Conservation (phyloP, 2,888 invertebrate species). For the Amorpha juglandis region DNA sequence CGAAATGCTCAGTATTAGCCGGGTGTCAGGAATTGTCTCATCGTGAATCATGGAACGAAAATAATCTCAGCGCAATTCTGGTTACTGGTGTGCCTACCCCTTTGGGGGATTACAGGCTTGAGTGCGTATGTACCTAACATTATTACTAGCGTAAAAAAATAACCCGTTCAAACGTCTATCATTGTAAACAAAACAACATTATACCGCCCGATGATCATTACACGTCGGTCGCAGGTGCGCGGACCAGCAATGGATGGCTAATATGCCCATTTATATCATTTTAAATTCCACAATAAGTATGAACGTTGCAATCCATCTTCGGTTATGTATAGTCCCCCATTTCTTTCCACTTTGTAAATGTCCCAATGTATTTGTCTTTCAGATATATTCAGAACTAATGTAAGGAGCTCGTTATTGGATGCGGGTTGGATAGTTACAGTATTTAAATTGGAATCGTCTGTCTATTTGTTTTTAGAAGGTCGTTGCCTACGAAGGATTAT, state of each 20-base stretch:
- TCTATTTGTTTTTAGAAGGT: background rate
- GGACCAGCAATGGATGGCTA: slow-evolving; percentile 31
- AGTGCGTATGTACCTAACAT: no score
- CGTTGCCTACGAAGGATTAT: background rate
- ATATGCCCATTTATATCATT: slow-evolving; percentile 50
- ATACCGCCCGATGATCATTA: slow-evolving; percentile 5
- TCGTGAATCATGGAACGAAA: no score
- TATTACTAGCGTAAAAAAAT: background rate
- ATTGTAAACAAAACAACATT: slow-evolving; percentile 5
- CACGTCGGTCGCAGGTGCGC: slow-evolving; percentile 37
- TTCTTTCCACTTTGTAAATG: slow-evolving; percentile 33
- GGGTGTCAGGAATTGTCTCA: no score
- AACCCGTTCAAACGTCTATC: background rate
- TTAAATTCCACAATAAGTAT: slow-evolving; percentile 46
- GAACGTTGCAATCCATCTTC: slow-evolving; percentile 32
- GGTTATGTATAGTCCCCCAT: slow-evolving; percentile 48
- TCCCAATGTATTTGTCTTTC: slow-evolving; percentile 12
- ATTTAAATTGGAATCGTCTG: slow-evolving; percentile 1
- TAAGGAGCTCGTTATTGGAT: slow-evolving; percentile 11
- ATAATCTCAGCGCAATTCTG: no score
- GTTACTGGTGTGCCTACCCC: no score
- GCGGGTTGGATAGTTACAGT: background rate
- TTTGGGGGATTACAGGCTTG: no score
- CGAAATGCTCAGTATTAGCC: no score
- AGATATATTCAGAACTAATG: background rate